These are phyloP conservation scores for Gastrophysa polygoni DNA, from an alignment of 2,888 invertebrate species.

Conservation along the genomic window DNA sequence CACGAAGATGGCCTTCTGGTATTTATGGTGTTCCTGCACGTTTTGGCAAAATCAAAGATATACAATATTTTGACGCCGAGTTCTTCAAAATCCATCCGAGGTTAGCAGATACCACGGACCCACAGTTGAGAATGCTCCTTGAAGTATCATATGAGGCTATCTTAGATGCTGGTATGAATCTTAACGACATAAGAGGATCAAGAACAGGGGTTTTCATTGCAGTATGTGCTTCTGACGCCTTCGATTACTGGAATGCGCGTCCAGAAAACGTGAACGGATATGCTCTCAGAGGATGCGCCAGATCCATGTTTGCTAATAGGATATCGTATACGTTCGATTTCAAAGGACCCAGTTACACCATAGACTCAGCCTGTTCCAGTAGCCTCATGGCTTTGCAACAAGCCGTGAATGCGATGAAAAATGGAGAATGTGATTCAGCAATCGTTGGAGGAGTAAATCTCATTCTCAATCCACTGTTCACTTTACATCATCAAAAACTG, in stretches of 20 bases:
- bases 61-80: neutral
- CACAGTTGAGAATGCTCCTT: conserved; percentile 4
- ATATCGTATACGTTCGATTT: conserved; percentile 42
- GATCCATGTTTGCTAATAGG: conserved; percentile 26
- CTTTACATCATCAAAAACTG: conserved; percentile 54
- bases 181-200: neutral
- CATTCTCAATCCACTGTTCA: neutral
- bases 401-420: conserved; percentile 29
- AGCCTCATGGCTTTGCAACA: conserved; percentile 36
- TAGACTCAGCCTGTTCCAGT: conserved; percentile 42
- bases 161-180: conserved; percentile 8
- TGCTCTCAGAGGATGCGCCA: neutral
- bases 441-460: conserved; percentile 55
- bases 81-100: neutral
- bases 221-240: neutral
- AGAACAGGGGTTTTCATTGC: conserved; percentile 5
- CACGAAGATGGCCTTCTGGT: conserved; percentile 5
- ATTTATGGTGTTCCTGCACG: neutral
- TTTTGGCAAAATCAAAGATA: neutral
- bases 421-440: conserved; percentile 26
- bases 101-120: neutral
- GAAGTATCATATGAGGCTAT: neutral
- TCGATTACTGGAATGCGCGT: neutral
- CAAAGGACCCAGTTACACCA: conserved; percentile 40
- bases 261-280: neutral